Base-by-base conservation (phyloP, 2,888 invertebrate genomes). In the Cephonodes hylas region DNA sequence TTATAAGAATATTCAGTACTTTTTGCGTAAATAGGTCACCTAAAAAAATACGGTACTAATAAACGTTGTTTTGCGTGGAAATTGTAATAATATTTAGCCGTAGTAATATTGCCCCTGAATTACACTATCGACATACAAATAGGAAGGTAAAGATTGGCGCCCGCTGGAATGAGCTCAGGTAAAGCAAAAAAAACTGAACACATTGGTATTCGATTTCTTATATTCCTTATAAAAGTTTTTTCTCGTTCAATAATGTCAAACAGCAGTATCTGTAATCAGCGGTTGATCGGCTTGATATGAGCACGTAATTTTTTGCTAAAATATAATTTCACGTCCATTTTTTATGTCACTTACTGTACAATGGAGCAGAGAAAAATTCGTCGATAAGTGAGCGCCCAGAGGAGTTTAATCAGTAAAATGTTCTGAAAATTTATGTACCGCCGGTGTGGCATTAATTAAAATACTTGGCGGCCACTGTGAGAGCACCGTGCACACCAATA, bases 371-470 rank as follows among this genome's bases (percentile, higher is more conserved):
- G 56, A 42, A 65, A 66, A 66, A 70, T 69, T 71, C 64, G 48
- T 64, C 66, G 74, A 73, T 74, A 74, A 73, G 69, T 68, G 63
- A 68, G 66, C 62, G 45, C 62, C 63, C 66, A 76, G 76, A 74
- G 74, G 73, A 75, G 76, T 71, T 79, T 84, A 82, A 86, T 85
- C 84, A 78, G 79, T 73, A 72, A 81, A 83, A 81, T 81, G 78
- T 73, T 80, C 76, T 76, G 79, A 74, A 85, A 84, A 84, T 85
- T 76, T 81, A 86, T 84, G 81, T 79, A 73, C 70, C 73, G 59
- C 70, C 77, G 77, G 80, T 82, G 84, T 80, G 81, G 80, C 77
- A 86, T 86, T 87, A 84, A 89, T 88, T 88, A 89, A 89, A 88
- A 88, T 86, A 83, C 84, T 83, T 80, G 75, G 73, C 74, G 77